phyloP scores from a whole-genome alignment of 53 echinoderm and acorn worm genomes.

The Holothuria scabra region DNA sequence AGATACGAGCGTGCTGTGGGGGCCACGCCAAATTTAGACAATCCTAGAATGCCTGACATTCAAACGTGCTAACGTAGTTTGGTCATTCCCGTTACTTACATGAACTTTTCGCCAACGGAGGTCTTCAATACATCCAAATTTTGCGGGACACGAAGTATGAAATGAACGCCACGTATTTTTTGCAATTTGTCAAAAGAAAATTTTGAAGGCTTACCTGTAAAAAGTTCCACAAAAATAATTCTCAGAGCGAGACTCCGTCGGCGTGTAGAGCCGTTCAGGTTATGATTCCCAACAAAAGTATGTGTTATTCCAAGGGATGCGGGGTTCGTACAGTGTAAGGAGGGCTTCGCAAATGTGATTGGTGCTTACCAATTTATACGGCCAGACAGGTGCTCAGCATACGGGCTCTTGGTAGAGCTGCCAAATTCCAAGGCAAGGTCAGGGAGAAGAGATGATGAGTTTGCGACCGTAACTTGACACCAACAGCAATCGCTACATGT shows the following conservation, averaged over 20 bases:
- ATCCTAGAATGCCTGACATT: not conserved
- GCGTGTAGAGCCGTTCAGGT: conserved; percentile 43
- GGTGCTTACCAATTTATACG: conserved; percentile 38
- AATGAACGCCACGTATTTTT: too few relatives aligned
- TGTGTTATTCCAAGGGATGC: conserved; percentile 45
- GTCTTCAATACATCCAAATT: too few relatives aligned
- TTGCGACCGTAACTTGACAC: not conserved
- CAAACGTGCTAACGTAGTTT: too few relatives aligned
- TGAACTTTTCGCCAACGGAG: too few relatives aligned
- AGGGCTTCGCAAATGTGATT: conserved; percentile 3
- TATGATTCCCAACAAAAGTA: conserved; percentile 40
- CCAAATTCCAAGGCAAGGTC: conserved; percentile 35
- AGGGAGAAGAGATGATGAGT: not conserved
- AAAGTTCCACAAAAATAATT: conserved; percentile 29
- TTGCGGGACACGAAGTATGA: too few relatives aligned
- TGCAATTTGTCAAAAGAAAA: not conserved
- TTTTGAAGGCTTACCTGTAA: conserved; percentile 27
- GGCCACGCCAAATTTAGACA: conserved; percentile 29
- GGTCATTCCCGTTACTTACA: too few relatives aligned
- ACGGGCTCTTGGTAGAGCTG: conserved; percentile 32
- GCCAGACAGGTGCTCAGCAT: conserved; percentile 45
- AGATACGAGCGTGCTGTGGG: too few relatives aligned
- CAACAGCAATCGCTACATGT: not conserved
- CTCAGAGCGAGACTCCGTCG: conserved; percentile 35
- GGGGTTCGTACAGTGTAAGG: conserved; percentile 27